These are phyloP conservation scores for Doryteuthis pealeii DNA, from an alignment of 1,140 invertebrate species.

Conservation along the genomic window DNA sequence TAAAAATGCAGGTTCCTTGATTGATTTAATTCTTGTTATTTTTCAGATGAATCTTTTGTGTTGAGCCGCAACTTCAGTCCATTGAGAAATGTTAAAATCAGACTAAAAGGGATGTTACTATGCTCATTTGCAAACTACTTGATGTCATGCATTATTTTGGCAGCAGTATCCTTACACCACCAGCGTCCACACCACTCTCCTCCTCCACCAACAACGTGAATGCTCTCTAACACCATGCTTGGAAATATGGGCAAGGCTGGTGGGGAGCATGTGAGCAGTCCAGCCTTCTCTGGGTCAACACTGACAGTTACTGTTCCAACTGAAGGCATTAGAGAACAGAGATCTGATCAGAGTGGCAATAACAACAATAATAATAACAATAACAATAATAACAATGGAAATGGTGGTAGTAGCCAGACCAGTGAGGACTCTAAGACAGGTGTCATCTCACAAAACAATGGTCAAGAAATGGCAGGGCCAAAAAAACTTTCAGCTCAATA, in stretches of 20 bases:
- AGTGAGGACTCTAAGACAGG: not conserved
- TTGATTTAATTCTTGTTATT: too few species aligned
- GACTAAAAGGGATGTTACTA: too few species aligned
- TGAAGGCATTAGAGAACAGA: not conserved
- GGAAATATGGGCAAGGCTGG: slow-evolving; percentile 5
- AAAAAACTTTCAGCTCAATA: not conserved
- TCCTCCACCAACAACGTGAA: not conserved
- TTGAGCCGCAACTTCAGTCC: too few species aligned
- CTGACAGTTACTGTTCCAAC: not conserved
- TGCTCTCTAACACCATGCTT: not conserved
- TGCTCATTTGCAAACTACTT: too few species aligned
- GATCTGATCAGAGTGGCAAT: not conserved
- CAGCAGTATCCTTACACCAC: not conserved
- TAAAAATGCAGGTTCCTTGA: too few species aligned
- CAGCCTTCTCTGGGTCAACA: not conserved
- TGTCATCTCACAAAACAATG: not conserved
- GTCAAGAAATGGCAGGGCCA: too few species aligned
- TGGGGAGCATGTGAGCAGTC: slow-evolving; percentile 5
- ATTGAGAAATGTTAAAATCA: too few species aligned
- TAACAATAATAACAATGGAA: not conserved
- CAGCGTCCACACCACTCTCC: not conserved
- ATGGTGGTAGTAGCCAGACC: not conserved
- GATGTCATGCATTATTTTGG: too few species aligned
- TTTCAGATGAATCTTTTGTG: too few species aligned
- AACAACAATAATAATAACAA: not conserved